Evolutionary conservation across 2,888 invertebrate genomes (phyloP).

Genomic region (Caenorhabditis panamensis): DNA sequence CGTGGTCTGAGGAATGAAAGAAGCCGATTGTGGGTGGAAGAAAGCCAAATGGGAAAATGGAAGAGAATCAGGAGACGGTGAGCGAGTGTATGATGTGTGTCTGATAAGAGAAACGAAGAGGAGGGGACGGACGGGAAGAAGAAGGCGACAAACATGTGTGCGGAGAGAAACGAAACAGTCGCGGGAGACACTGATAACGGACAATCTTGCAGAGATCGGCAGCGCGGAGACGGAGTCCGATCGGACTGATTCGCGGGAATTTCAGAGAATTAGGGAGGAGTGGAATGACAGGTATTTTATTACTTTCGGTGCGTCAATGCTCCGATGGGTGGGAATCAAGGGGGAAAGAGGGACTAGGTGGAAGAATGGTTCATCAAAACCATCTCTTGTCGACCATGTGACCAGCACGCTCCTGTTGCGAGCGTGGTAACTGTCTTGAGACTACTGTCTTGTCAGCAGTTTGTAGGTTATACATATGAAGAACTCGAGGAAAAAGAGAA

Average conservation of each 20-base stretch:
- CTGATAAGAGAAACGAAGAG: constrained; percentile 17
- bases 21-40: too few species aligned
- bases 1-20: constrained; percentile 17
- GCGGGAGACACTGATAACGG: constrained; percentile 21
- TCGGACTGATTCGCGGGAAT: background rate
- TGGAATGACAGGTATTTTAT: background rate
- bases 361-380: too few species aligned
- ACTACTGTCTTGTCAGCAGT: too few species aligned
- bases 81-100: constrained; percentile 17
- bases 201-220: constrained; percentile 31
- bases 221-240: background rate
- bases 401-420: too few species aligned
- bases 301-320: too few species aligned
- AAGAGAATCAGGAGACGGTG: constrained; percentile 15
- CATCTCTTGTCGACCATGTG: too few species aligned
- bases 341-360: too few species aligned
- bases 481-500: background rate
- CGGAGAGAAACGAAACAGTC: constrained; percentile 2
- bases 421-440: too few species aligned
- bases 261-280: background rate
- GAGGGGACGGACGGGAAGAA: background rate
- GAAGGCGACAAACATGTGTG: constrained; percentile 25
- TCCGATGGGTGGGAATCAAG: too few species aligned
- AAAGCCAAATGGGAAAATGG: background rate
- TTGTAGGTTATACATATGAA: too few species aligned